Evolutionary conservation across 92 coral and sea anemone genomes (phyloP), one percentile per base, ranked within the genome.

Genomic region (Heliopora coerulea): DNA sequence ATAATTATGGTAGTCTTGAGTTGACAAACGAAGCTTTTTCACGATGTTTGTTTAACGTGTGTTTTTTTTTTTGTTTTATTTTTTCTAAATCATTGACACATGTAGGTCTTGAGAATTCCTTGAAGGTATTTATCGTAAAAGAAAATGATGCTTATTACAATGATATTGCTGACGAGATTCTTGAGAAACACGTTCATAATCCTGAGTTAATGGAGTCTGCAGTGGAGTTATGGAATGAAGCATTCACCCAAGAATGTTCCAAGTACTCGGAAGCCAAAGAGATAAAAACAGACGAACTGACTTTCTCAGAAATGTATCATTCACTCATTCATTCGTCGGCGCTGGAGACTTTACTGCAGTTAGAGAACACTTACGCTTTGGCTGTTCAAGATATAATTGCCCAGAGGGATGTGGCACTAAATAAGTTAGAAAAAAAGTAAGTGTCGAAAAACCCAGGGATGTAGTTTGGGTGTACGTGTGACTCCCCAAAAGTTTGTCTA

Each of bases 331-430:
- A 90, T 62, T 90, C 99, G 24, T 78, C 99, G 39, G 96, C 99
- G 15, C 82, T 95, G 56, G 99, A 95, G 72, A 95, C 99, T 29
- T 81, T 95, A 1, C 59, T 95, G 27, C 99, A 95, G 66, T 75
- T 95, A 61, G 99, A 95, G 57, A 95, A 86, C 54, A 85, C 97
- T 32, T 95, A 95, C 82, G 99, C 99, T 26, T 63, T 95, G 75
- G 96, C 96, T 15, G 82, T 95, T 56, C 92, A 95, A 73, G 99
- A 87, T 79, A 49, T 86, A 69, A 66, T 88, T 63, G 77, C 79
- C 15, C 89, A 86, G 61, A 85, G 89, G 61, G 96, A 87, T 62
- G 64, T 72, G 78, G 96, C 96, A 49, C 50, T 90, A 41, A 79
- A 88, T 21, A 58, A 87, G 68, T 74, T 87, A 80, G 95, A 90